These are phyloP conservation scores for Tyria jacobaeae DNA, from an alignment of 2,888 invertebrate species.

Conservation along the genomic window DNA sequence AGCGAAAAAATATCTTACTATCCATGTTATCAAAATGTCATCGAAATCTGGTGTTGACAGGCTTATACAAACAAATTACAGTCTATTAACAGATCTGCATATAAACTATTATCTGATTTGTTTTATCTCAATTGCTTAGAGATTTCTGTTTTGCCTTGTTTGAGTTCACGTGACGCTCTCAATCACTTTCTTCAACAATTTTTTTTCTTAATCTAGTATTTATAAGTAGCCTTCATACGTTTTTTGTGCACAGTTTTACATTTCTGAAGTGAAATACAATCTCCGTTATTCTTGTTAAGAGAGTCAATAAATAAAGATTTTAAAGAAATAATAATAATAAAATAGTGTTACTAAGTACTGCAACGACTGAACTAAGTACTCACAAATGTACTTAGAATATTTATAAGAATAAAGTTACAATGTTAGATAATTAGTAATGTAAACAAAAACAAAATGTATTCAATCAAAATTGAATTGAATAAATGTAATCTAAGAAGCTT, in stretches of 20 bases:
- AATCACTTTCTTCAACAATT: too few species aligned
- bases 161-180: background rate
- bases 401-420: background rate
- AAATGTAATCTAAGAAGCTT: conserved; percentile 9
- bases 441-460: background rate
- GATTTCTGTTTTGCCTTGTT: background rate
- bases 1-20: conserved; percentile 8
- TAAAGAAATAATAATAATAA: too few species aligned
- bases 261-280: too few species aligned
- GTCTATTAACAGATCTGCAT: conserved; percentile 11
- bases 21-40: conserved; percentile 13
- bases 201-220: too few species aligned
- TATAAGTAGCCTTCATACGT: too few species aligned
- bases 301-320: too few species aligned
- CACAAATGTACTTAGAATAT: background rate
- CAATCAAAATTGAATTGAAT: background rate
- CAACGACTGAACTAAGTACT: too few species aligned
- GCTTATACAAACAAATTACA: conserved; percentile 1
- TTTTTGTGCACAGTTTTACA: too few species aligned
- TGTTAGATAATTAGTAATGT: background rate
- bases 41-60: conserved; percentile 12
- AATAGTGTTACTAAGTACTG: too few species aligned
- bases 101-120: background rate
- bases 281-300: too few species aligned
- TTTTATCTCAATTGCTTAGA: conserved; percentile 2